These are phyloP conservation scores for Hypomecis punctinalis DNA, from an alignment of 2,888 invertebrate species.

Conservation along the genomic window DNA sequence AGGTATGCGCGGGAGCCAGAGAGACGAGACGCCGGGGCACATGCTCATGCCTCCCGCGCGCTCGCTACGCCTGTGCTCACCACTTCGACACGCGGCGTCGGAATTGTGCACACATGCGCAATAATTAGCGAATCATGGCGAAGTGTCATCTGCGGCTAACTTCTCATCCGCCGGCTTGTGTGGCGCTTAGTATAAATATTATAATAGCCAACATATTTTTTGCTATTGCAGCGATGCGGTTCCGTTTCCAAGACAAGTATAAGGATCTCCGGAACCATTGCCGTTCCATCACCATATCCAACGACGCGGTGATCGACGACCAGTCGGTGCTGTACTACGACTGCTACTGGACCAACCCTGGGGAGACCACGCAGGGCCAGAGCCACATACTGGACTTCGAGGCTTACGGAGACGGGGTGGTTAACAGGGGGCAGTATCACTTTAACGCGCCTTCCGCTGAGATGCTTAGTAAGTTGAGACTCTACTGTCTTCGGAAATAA, in stretches of 20 bases:
- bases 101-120: too few species aligned
- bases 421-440: slow-evolving; percentile 73
- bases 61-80: too few species aligned
- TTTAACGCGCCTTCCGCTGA: slow-evolving; percentile 75
- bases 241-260: slow-evolving; percentile 69
- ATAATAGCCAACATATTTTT: not conserved
- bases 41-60: too few species aligned
- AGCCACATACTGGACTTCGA: slow-evolving; percentile 76
- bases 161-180: too few species aligned
- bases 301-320: slow-evolving; percentile 69
- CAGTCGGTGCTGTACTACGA: slow-evolving; percentile 76
- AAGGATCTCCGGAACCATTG: slow-evolving; percentile 65
- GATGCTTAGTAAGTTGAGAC: slow-evolving; percentile 73
- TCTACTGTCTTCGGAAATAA: not conserved
- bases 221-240: slow-evolving; percentile 75
- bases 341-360: slow-evolving; percentile 73
- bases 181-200: too few species aligned
- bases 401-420: slow-evolving; percentile 66
- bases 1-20: too few species aligned
- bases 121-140: too few species aligned
- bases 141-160: too few species aligned
- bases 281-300: slow-evolving; percentile 71
- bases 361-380: slow-evolving; percentile 66
- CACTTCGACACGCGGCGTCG: too few species aligned
- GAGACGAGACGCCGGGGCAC: too few species aligned